A percentile compares a stretch with the other conserved stretches of the same genome.
Conservation (phyloP, 2,113 vertebrate genomes). For the Steatornis caripensis region DNA sequence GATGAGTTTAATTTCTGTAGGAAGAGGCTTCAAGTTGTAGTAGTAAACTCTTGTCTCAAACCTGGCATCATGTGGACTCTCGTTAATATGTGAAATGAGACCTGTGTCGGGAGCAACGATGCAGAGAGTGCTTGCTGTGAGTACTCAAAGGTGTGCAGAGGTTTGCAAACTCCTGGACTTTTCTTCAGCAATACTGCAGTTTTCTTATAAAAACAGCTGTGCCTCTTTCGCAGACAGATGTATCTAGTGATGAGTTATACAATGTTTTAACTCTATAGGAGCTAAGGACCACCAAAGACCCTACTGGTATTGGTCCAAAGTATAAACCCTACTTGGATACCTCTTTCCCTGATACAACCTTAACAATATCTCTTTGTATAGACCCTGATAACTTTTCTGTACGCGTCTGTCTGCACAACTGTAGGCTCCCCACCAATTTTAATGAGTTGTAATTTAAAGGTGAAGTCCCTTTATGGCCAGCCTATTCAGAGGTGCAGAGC, state of each 20-base stretch:
- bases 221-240: background rate
- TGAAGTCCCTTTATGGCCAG: background rate
- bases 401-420: fast-evolving
- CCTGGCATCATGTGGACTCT: background rate
- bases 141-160: background rate
- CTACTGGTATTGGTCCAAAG: background rate
- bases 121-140: background rate
- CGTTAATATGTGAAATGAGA: fast-evolving
- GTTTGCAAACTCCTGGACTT: background rate
- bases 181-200: background rate
- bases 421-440: background rate
- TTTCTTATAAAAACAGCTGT: background rate
- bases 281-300: background rate
- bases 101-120: background rate
- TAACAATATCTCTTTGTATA: background rate
- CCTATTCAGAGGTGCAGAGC: background rate
- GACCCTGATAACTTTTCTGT: background rate
- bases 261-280: background rate
- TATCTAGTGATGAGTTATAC: background rate
- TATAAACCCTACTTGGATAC: background rate
- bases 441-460: background rate
- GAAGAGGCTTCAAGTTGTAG: background rate
- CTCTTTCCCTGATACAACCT: background rate
- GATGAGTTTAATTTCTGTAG: background rate
- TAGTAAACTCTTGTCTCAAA: background rate